Evolutionary conservation across 2,797 vertebrate genomes (phyloP).

Genomic region (Clarias laeviceps): DNA sequence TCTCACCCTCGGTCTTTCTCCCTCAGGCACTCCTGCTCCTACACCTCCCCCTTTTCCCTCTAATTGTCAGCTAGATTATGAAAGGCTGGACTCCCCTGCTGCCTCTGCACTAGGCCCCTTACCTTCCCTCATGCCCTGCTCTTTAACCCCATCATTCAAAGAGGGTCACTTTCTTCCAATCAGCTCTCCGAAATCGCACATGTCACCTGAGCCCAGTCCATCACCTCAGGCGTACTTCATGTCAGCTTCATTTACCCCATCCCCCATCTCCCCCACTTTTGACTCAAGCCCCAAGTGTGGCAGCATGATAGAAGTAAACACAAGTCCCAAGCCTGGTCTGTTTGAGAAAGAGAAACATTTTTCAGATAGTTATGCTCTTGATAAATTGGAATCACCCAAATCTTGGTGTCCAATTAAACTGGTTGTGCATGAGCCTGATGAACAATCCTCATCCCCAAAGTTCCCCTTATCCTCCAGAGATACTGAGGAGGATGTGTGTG

Average conservation of each 20-base stretch:
- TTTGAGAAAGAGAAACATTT: constrained; percentile 35
- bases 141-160: constrained; percentile 49
- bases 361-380: background rate
- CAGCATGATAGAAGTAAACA: constrained; percentile 55
- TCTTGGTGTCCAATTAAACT: constrained; percentile 50
- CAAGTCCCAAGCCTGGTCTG: constrained; percentile 27
- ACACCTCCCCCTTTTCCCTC: constrained; percentile 68
- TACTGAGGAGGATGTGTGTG: constrained; percentile 70
- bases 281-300: constrained; percentile 46
- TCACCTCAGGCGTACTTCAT: constrained; percentile 59
- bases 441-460: constrained; percentile 42
- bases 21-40: constrained; percentile 61
- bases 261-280: constrained; percentile 61
- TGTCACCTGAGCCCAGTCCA: constrained; percentile 59
- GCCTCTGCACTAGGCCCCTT: constrained; percentile 44
- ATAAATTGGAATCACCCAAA: constrained; percentile 30
- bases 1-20: constrained; percentile 65
- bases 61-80: constrained; percentile 71
- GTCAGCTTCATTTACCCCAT: constrained; percentile 55
- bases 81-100: constrained; percentile 63
- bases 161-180: constrained; percentile 68
- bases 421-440: constrained; percentile 50
- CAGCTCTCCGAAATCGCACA: constrained; percentile 59
- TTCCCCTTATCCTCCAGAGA: constrained; percentile 63
- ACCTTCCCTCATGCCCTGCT: constrained; percentile 53